These are phyloP conservation scores for Noctua comes DNA, from an alignment of 2,888 invertebrate species.

Conservation along the genomic window DNA sequence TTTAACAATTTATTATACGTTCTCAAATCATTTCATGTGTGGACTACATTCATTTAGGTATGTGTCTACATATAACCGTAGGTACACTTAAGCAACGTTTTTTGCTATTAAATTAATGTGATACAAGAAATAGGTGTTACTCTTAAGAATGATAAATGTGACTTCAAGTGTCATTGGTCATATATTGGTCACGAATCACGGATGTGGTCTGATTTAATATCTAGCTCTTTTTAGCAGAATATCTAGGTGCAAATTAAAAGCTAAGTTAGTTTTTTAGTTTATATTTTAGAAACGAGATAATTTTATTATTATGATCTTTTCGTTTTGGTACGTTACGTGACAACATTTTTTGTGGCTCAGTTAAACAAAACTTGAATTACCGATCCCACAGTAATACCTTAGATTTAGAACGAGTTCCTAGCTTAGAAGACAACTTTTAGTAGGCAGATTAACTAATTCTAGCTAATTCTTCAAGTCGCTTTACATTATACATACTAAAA, in stretches of 20 bases:
- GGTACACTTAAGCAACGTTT: conserved; percentile 8
- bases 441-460: not conserved
- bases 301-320: conserved; percentile 2
- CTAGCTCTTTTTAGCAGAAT: conserved; percentile 3
- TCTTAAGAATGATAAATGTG: conserved; percentile 40
- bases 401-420: not conserved
- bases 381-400: not conserved
- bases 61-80: not conserved
- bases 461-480: not conserved
- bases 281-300: not conserved
- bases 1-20: not conserved
- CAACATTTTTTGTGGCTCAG: not conserved
- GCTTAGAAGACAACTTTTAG: not conserved
- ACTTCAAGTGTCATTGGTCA: conserved; percentile 42
- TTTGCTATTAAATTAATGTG: conserved; percentile 32
- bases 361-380: not conserved
- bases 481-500: not conserved
- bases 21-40: not conserved
- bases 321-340: not conserved
- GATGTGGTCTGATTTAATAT: conserved; percentile 21
- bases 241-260: conserved; percentile 14
- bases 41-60: not conserved
- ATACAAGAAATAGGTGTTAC: conserved; percentile 49
- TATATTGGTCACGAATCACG: conserved; percentile 27
- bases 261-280: conserved; percentile 8